Conservation (phyloP, 2,888 invertebrate species). For the Drosophila anomalata region DNA sequence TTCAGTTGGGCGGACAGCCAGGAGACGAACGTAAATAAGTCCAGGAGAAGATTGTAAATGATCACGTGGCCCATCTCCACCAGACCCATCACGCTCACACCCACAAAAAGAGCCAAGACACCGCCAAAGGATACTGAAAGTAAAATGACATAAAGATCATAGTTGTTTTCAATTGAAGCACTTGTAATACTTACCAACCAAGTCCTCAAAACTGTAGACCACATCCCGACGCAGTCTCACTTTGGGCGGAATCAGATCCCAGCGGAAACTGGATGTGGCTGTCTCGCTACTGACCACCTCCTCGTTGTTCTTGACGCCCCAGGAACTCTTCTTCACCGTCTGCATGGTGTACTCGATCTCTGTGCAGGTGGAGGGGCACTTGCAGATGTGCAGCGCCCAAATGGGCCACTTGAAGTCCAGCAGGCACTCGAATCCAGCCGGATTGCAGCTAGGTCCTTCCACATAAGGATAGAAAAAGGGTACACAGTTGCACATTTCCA, state of each 20-base stretch:
- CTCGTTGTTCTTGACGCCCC: slow-evolving; percentile 72
- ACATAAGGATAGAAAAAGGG: slow-evolving; percentile 85
- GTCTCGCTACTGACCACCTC: slow-evolving; percentile 60
- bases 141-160: no score
- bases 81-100: slow-evolving; percentile 61
- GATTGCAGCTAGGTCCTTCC: slow-evolving; percentile 79
- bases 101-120: slow-evolving; percentile 84
- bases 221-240: slow-evolving; percentile 85
- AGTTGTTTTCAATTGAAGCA: fast-evolving
- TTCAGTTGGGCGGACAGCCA: slow-evolving; percentile 22
- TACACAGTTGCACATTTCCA: slow-evolving; percentile 85
- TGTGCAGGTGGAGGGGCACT: slow-evolving; percentile 81
- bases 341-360: slow-evolving; percentile 80
- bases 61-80: slow-evolving; percentile 72
- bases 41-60: slow-evolving; percentile 49
- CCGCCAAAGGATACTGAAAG: slow-evolving; percentile 84
- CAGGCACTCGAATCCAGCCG: slow-evolving; percentile 81
- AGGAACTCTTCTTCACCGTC: slow-evolving; percentile 80
- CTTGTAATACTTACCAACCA: slow-evolving; percentile 83
- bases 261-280: slow-evolving; percentile 85
- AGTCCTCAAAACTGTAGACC: slow-evolving; percentile 86
- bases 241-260: slow-evolving; percentile 85
- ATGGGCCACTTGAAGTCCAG: slow-evolving; percentile 82
- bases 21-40: slow-evolving; percentile 38
- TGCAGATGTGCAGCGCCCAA: slow-evolving; percentile 81